Base-by-base conservation (phyloP, 2,888 invertebrate genomes). In the Calameuta pallipes region DNA sequence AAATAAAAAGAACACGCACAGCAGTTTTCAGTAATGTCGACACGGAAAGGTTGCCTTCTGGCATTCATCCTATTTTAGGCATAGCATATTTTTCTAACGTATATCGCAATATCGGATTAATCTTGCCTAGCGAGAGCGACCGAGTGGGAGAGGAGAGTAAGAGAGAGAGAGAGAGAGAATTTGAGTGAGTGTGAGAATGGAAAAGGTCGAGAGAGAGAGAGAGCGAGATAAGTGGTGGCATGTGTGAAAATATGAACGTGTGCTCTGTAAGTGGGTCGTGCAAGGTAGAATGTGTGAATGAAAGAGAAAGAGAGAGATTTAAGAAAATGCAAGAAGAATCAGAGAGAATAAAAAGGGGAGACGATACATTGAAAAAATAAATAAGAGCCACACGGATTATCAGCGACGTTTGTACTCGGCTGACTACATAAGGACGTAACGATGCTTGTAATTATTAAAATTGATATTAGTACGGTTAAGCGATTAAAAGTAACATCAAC, bases 31-130 rank as follows among this genome's bases (percentile, higher is more conserved):
- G 84, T 85, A 88, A 87, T 89, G 89, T 89, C 85, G 87, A 87
- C 56, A 56, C 85, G 87, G 87, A 87, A 90, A 87, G 87, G 87
- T 90, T 90, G 90, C 89, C 88, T 90, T 89, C 89, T 89, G 90
- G 90, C 90, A 90, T 91, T 90, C 89, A 90, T 91, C 90, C 90
- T 91, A 91, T 90, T 91, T 91, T 91, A 91, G 91, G 89, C 88
- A 91, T 91, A 91, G 90, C 89, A 91, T 91, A 91, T 91, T 91
- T 91, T 91, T 91, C 91, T 91, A 91, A 90, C 87, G 87, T 89
- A 87, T 88, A 90, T 87, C 88, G 88, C 90, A 90, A 89, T 90
- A 89, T 89, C 86, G 88, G 87, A 87, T 85, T 87, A 87, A 87
- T 89, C 89, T 88, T 89, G 89, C 87, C 83, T 89, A 89, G 86